Conservation (phyloP, 2,888 invertebrate species). For the Dolomedes plantarius region DNA sequence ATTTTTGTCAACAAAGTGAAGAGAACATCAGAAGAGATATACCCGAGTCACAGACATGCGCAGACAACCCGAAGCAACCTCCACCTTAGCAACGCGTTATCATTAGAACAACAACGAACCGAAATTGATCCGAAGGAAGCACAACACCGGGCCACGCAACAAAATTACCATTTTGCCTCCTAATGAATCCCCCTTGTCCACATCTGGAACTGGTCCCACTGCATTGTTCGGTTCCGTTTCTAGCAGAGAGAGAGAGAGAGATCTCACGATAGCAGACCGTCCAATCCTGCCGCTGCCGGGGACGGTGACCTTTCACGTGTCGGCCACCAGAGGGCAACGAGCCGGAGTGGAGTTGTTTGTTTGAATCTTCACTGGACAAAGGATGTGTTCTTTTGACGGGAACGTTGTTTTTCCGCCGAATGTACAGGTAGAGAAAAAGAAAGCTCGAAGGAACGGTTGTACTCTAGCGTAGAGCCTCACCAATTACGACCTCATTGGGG, state of each 20-base stretch:
- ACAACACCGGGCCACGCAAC: not conserved
- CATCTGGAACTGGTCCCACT: slow-evolving; percentile 25
- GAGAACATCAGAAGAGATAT: no score
- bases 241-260: no score
- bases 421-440: slow-evolving; percentile 39
- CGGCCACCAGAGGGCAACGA: slow-evolving; percentile 64
- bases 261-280: slow-evolving; percentile 18
- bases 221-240: slow-evolving; percentile 47
- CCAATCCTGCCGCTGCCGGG: not conserved
- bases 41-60: no score
- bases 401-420: slow-evolving; percentile 15
- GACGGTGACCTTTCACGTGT: slow-evolving; percentile 55
- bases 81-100: no score
- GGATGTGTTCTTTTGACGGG: slow-evolving; percentile 18
- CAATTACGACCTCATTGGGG: no score
- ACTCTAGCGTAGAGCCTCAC: no score
- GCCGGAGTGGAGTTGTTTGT: slow-evolving; percentile 24
- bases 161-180: slow-evolving; percentile 6
- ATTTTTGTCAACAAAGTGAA: no score
- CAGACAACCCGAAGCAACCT: no score
- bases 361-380: slow-evolving; percentile 23
- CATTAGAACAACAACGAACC: no score
- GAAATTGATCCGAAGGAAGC: no score
- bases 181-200: slow-evolving; percentile 42
- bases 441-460: slow-evolving; percentile 12